These are phyloP conservation scores for Sicus ferrugineus DNA, from an alignment of 2,888 invertebrate species.

Conservation along the genomic window DNA sequence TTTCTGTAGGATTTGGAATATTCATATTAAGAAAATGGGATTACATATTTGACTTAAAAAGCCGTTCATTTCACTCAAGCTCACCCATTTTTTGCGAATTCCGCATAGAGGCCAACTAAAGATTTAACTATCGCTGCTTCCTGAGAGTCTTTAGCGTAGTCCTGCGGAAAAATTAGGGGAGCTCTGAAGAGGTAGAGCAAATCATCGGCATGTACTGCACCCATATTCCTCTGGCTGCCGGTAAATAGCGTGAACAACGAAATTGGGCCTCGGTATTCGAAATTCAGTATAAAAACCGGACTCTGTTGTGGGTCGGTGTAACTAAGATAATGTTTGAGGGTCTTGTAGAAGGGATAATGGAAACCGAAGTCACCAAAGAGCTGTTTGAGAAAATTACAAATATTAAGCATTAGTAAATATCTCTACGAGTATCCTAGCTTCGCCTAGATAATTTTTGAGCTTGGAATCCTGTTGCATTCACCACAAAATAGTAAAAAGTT, in stretches of 20 bases:
- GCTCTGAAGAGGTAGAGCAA: constrained; percentile 65
- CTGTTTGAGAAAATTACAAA: constrained; percentile 48
- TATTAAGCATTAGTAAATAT: too few relatives aligned
- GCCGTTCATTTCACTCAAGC: constrained; percentile 25
- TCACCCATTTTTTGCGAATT: constrained; percentile 66
- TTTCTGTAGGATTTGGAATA: constrained; percentile 22
- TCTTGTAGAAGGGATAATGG: constrained; percentile 61
- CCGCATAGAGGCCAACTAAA: constrained; percentile 62
- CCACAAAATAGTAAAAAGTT: constrained; percentile 16
- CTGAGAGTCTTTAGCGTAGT: constrained; percentile 50
- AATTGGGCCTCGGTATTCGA: constrained; percentile 62
- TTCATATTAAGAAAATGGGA: background rate
- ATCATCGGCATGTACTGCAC: constrained; percentile 66
- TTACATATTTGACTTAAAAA: background rate
- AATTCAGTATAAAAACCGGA: constrained; percentile 64
- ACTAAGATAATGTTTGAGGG: constrained; percentile 41
- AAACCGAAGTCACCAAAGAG: constrained; percentile 65
- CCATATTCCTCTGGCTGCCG: constrained; percentile 41
- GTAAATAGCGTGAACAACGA: constrained; percentile 55
- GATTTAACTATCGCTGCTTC: constrained; percentile 59
- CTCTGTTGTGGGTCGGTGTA: constrained; percentile 35
- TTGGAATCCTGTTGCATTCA: too few relatives aligned
- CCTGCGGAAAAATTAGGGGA: constrained; percentile 55
- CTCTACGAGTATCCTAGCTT: too few relatives aligned
- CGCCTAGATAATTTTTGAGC: too few relatives aligned